These are phyloP conservation scores for Choristoneura fumiferana DNA, from an alignment of 1,140 invertebrate species.

Conservation along the genomic window DNA sequence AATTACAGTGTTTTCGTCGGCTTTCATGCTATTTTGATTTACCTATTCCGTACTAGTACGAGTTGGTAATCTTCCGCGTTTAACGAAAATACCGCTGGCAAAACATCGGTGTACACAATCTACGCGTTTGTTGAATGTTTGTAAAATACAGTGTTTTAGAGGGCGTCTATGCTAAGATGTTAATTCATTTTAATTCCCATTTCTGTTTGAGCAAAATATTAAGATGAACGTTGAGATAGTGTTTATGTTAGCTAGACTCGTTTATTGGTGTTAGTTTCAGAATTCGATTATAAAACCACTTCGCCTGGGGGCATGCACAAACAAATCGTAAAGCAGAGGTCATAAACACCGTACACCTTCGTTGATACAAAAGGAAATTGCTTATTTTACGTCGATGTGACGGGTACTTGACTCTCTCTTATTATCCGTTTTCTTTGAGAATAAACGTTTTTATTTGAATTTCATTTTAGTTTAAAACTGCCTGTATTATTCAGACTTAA, in stretches of 20 bases:
- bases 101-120: no score
- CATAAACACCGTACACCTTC: slow-evolving; percentile 64
- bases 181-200: not conserved
- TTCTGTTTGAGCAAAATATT: not conserved
- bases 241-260: slow-evolving; percentile 27
- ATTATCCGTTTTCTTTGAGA: slow-evolving; percentile 48
- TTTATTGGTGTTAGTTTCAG: slow-evolving; percentile 45
- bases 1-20: slow-evolving; percentile 66
- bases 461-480: slow-evolving; percentile 1
- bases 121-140: no score
- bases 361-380: slow-evolving; percentile 68
- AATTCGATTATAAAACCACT: slow-evolving; percentile 56
- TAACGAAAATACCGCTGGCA: not conserved
- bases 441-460: slow-evolving; percentile 51
- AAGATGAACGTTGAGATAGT: slow-evolving; percentile 24
- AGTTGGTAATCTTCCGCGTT: slow-evolving; percentile 5
- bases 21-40: slow-evolving; percentile 59
- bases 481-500: not conserved
- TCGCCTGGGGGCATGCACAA: slow-evolving; percentile 43
- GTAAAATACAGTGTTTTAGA: no score
- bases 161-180: no score
- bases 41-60: slow-evolving; percentile 40
- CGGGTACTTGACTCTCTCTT: slow-evolving; percentile 43
- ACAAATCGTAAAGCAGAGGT: slow-evolving; percentile 60
- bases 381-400: slow-evolving; percentile 60